A percentile compares a stretch with the other conserved stretches of the same genome.
phyloP scores from a whole-genome alignment of 2,888 invertebrate species.

The Neria commutata region DNA sequence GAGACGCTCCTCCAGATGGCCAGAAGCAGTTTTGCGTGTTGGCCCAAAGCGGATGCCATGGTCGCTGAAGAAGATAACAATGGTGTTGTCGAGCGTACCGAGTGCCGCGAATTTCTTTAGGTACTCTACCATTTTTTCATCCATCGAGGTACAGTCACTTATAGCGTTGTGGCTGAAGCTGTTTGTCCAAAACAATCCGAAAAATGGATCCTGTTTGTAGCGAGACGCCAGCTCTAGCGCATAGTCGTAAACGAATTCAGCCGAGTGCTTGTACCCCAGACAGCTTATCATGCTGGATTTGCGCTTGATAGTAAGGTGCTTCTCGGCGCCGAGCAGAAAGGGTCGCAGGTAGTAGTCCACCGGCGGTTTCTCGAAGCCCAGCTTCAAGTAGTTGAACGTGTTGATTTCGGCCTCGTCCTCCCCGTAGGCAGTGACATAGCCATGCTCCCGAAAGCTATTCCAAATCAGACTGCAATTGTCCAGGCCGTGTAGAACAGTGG shows the following conservation, averaged over 20 bases:
- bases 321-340: constrained; percentile 73
- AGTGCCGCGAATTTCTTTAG: constrained; percentile 67
- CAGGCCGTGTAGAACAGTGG: constrained; percentile 64
- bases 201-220: constrained; percentile 69
- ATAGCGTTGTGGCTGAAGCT: constrained; percentile 76
- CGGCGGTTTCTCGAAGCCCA: constrained; percentile 75
- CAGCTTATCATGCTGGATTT: constrained; percentile 67
- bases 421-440: constrained; percentile 80
- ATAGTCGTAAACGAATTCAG: constrained; percentile 74
- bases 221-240: constrained; percentile 71
- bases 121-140: constrained; percentile 67
- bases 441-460: constrained; percentile 73
- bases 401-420: constrained; percentile 78
- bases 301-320: constrained; percentile 63
- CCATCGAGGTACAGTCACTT: constrained; percentile 72
- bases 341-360: constrained; percentile 83
- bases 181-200: constrained; percentile 81
- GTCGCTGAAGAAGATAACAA: constrained; percentile 77
- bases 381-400: constrained; percentile 73
- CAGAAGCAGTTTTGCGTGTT: constrained; percentile 71
- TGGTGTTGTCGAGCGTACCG: constrained; percentile 69
- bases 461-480: constrained; percentile 80
- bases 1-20: constrained; percentile 79
- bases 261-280: constrained; percentile 68
- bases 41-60: constrained; percentile 80